Percentiles rank a stretch among this genome's conserved stretches.
These are phyloP conservation scores for Cebidichthys violaceus DNA, from an alignment of 2,113 vertebrate species.

Conservation along the genomic window DNA sequence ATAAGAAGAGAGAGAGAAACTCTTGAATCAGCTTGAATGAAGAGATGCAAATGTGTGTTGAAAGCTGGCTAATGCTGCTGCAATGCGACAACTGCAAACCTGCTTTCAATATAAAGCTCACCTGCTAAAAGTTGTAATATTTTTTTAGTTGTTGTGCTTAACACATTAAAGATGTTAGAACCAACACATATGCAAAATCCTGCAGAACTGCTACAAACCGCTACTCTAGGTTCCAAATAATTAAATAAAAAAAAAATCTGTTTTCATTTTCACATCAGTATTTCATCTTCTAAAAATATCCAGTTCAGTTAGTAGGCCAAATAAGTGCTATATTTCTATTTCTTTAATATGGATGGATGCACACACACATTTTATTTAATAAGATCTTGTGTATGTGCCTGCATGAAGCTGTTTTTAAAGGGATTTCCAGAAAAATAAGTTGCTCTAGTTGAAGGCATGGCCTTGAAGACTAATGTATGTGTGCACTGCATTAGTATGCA, in stretches of 20 bases:
- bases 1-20: constrained; percentile 50
- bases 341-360: constrained; percentile 24
- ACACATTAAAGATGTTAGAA: neutral
- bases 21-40: constrained; percentile 43
- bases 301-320: constrained; percentile 38
- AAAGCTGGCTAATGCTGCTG: constrained; percentile 41
- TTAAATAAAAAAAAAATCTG: constrained; percentile 8
- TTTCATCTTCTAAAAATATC: constrained; percentile 10
- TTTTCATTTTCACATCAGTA: constrained; percentile 15
- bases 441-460: constrained; percentile 34
- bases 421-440: constrained; percentile 48
- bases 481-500: constrained; percentile 29
- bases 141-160: constrained; percentile 1
- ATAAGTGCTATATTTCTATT: constrained; percentile 53
- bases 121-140: constrained; percentile 1
- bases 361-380: constrained; percentile 45
- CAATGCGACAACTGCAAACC: constrained; percentile 41
- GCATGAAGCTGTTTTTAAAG: constrained; percentile 31
- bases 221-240: neutral
- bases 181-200: neutral
- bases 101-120: constrained; percentile 22
- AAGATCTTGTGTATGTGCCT: constrained; percentile 23
- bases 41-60: constrained; percentile 31
- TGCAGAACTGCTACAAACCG: neutral
- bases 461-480: constrained; percentile 39